Evolutionary conservation across 2,797 vertebrate genomes (phyloP), one percentile per base, ranked within the genome.

Genomic region (Crotalus adamanteus): DNA sequence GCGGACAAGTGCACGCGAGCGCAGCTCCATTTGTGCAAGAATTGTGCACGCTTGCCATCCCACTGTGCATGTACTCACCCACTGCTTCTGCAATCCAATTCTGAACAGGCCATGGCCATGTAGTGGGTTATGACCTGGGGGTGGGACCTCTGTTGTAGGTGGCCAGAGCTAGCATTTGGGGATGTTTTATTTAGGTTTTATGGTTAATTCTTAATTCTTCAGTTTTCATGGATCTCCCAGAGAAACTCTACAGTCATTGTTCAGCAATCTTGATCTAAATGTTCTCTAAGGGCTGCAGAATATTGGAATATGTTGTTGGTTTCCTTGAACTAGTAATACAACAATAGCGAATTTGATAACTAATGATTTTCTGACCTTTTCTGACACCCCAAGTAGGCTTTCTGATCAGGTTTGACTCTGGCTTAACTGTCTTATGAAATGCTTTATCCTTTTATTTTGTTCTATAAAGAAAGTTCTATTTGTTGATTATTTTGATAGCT

Each of bases 1-100:
- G n/a, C 0, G 0, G 14, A 69, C 14, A n/a, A n/a, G 28, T 14
- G 13, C 13, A 6, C 14, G 6, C 9, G 1, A 31, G n/a, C 1
- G 1, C 14, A 31, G n/a, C 13, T 65, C 28, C 13, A 65, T n/a
- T 65, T 65, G 26, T 28, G 28, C 61, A 65, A 65, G 4, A 0
- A 11, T 26, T 65, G 61, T n/a, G 4, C 5, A 12, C 2, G 25
- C 61, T 63, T 61, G 60, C 61, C 61, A 3, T 28, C 26, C 9
- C 61, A 0, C 11, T 63, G 61, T 2, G 2, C 22, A 7, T 60
- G 20, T 22, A 63, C 26, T 63, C 61, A 28, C 26, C 61, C 26
- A 63, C 26, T 11, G 3, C 4, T 65, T 65, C 28, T 69, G 65
- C 31, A 6, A 14, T 69, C 13, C 65, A 69, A 16, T 6, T 69